Evolutionary conservation across 1,140 invertebrate genomes (phyloP).

Genomic region (Conopomorpha cramerella): DNA sequence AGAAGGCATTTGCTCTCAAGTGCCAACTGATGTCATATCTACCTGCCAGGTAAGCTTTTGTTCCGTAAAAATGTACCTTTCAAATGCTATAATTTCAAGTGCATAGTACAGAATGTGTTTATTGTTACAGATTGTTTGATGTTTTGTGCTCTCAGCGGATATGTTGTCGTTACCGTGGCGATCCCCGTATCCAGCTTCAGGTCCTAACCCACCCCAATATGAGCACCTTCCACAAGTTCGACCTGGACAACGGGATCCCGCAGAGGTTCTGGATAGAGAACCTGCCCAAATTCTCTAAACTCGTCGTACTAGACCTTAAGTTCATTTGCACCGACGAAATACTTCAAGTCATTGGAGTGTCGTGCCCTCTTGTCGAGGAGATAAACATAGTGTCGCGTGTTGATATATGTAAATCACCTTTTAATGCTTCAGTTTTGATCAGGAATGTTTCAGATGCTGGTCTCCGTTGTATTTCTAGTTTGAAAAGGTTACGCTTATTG

Average conservation of each 20-base stretch:
- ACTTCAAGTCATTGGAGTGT: conserved; percentile 47
- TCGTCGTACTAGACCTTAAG: conserved; percentile 53
- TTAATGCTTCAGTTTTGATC: conserved; percentile 52
- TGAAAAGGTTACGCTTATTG: conserved; percentile 40
- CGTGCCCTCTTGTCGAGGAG: conserved; percentile 50
- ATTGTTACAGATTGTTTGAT: conserved; percentile 44
- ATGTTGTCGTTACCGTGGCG: conserved; percentile 33
- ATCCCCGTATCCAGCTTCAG: conserved; percentile 42
- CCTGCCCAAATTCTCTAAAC: conserved; percentile 32
- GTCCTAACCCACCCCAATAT: conserved; percentile 46
- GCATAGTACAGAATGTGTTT: not conserved
- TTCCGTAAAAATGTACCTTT: not conserved
- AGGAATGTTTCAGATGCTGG: conserved; percentile 52
- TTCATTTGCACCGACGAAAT: conserved; percentile 62
- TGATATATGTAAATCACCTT: conserved; percentile 43
- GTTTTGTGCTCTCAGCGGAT: conserved; percentile 48
- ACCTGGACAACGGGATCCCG: conserved; percentile 44
- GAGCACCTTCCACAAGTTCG: conserved; percentile 44
- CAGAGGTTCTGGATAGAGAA: conserved; percentile 44
- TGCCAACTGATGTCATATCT: conserved; percentile 34
- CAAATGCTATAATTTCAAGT: too few species aligned
- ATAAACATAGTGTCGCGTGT: conserved; percentile 59
- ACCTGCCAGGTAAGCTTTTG: conserved; percentile 30
- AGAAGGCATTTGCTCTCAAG: conserved; percentile 27
- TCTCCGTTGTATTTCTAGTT: conserved; percentile 27